Conservation (phyloP, 2,888 invertebrate genomes). For the Dasysyrphus tricinctus region DNA sequence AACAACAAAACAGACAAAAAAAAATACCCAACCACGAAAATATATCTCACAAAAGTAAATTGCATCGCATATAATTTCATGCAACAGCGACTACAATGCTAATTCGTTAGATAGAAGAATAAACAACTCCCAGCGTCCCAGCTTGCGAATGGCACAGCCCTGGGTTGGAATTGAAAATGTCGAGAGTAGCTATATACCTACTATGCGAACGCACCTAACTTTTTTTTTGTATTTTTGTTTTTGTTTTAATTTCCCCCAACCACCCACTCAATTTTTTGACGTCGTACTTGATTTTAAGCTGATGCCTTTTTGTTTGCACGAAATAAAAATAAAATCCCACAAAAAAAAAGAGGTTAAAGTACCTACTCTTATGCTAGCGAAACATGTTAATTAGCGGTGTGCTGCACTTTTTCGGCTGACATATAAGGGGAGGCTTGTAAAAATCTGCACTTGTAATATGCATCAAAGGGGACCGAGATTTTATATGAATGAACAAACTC, state of each 20-base stretch:
- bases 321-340: not conserved
- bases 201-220: slow-evolving; percentile 42
- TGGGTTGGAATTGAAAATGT: slow-evolving; percentile 53
- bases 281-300: slow-evolving; percentile 45
- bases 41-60: slow-evolving; percentile 62
- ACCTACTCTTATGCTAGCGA: slow-evolving; percentile 59
- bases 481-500: slow-evolving; percentile 19
- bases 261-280: slow-evolving; percentile 58
- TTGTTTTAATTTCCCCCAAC: slow-evolving; percentile 5
- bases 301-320: slow-evolving; percentile 55
- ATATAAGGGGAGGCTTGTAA: not conserved
- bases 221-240: not conserved
- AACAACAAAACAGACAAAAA: slow-evolving; percentile 22
- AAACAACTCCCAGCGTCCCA: slow-evolving; percentile 15
- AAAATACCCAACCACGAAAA: slow-evolving; percentile 31
- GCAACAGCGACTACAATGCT: slow-evolving; percentile 74
- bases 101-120: slow-evolving; percentile 71
- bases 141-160: slow-evolving; percentile 16
- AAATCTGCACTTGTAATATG: slow-evolving; percentile 51
- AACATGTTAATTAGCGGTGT: slow-evolving; percentile 71
- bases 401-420: slow-evolving; percentile 59
- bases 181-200: slow-evolving; percentile 5
- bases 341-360: slow-evolving; percentile 61
- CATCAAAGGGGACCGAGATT: slow-evolving; percentile 61
- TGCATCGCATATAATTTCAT: slow-evolving; percentile 75